Percentiles rank a stretch among this genome's conserved stretches.
Conservation (phyloP, 2,113 vertebrate genomes). For the Nettapus auritus region DNA sequence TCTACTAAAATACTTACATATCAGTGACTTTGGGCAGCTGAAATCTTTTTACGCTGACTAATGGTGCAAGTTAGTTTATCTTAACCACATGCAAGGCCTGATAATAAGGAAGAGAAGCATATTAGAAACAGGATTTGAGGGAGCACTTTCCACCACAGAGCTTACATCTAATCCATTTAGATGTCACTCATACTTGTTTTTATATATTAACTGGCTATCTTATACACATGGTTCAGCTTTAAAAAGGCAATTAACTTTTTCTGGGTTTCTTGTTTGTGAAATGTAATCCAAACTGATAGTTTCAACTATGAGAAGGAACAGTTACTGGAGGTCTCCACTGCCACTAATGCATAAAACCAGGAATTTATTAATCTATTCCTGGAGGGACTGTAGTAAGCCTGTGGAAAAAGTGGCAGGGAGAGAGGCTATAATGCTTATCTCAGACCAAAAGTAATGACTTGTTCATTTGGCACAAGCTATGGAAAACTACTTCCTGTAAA, state of each 20-base stretch:
- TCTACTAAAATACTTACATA: constrained; percentile 3
- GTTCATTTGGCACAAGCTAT: constrained; percentile 15
- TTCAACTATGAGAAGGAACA: background rate
- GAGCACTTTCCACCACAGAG: background rate
- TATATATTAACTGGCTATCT: background rate
- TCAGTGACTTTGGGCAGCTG: background rate
- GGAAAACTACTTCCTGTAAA: constrained; percentile 13
- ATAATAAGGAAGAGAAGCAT: background rate
- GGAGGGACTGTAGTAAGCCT: background rate
- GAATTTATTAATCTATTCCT: background rate
- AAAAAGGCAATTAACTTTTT: background rate
- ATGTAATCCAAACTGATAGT: background rate
- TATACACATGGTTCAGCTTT: background rate
- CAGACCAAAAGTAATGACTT: background rate
- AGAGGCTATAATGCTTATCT: background rate
- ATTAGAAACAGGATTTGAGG: background rate
- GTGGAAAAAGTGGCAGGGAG: background rate
- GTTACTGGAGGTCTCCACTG: background rate
- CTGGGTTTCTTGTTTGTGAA: background rate
- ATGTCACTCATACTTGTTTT: background rate
- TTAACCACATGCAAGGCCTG: background rate
- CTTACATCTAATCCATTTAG: background rate
- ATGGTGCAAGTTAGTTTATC: background rate
- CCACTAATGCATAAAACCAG: background rate
- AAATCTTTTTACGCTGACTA: background rate